Percentiles rank a stretch among this genome's conserved stretches.
These are phyloP conservation scores for Mugil cephalus DNA, from an alignment of 2,113 vertebrate species.

Conservation along the genomic window DNA sequence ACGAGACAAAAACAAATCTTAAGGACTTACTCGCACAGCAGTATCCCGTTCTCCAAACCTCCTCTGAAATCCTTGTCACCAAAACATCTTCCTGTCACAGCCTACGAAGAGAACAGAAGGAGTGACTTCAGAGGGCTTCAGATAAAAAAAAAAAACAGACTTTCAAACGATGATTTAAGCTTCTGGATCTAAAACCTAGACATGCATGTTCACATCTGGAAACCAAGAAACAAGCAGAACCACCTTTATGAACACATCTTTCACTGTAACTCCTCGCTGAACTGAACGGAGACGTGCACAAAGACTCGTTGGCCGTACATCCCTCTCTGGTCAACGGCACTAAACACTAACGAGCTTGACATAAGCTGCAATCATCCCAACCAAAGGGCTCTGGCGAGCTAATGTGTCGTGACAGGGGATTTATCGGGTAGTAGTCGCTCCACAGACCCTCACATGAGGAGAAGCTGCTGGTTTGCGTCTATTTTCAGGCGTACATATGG, in stretches of 20 bases:
- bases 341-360: conserved; percentile 81
- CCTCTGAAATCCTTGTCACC: conserved; percentile 93
- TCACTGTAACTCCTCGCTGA: conserved; percentile 28
- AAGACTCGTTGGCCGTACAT: conserved; percentile 53
- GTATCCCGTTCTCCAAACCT: conserved; percentile 93
- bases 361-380: conserved; percentile 77
- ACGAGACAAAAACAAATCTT: background rate
- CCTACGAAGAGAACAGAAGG: conserved; percentile 77
- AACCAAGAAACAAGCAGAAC: conserved; percentile 4
- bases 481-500: conserved; percentile 30
- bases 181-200: conserved; percentile 16
- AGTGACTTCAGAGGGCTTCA: background rate
- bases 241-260: conserved; percentile 33
- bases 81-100: conserved; percentile 93
- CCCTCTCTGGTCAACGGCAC: conserved; percentile 56
- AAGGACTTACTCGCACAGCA: conserved; percentile 96
- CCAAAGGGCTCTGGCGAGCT: conserved; percentile 65
- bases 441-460: conserved; percentile 50
- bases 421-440: conserved; percentile 58
- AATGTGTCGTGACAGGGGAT: conserved; percentile 80
- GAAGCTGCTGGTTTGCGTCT: conserved; percentile 34
- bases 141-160: conserved; percentile 18
- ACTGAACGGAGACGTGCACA: conserved; percentile 19
- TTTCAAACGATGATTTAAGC: background rate
- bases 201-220: background rate